Conservation (phyloP, 2,797 vertebrate genomes). For the Hydrophis major region DNA sequence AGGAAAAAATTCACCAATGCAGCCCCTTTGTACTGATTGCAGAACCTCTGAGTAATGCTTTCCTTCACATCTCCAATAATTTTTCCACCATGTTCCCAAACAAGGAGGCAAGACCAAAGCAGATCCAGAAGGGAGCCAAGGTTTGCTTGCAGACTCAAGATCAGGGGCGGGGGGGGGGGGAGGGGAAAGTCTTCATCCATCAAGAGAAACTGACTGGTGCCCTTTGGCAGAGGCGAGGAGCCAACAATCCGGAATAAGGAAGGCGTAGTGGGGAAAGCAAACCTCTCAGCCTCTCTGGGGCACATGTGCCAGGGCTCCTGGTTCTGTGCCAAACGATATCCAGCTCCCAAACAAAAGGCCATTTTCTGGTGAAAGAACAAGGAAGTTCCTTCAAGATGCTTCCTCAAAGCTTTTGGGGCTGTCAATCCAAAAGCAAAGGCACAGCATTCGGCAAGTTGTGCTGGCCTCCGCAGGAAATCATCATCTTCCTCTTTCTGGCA, state of each 20-base stretch:
- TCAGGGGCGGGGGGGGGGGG: not conserved
- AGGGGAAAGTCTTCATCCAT: not conserved
- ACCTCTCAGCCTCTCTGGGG: not conserved
- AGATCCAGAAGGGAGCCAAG: constrained; percentile 1
- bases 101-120: not conserved
- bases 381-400: not conserved
- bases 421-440: not conserved
- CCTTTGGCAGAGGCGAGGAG: constrained; percentile 55
- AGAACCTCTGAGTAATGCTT: not conserved
- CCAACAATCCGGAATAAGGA: not conserved
- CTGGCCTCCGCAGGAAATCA: not conserved
- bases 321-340: not conserved
- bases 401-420: not conserved
- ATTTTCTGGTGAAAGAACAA: not conserved
- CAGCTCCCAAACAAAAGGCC: not conserved
- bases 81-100: not conserved
- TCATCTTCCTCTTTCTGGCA: not conserved
- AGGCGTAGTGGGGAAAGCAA: not conserved
- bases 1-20: too few relatives aligned
- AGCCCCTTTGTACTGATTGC: not conserved
- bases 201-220: not conserved
- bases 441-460: not conserved
- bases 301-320: not conserved
- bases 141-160: not conserved
- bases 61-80: not conserved